A percentile compares a stretch with the other conserved stretches of the same genome.
phyloP scores from a whole-genome alignment of 1,140 invertebrate genomes.

The Dreissena rostriformis region DNA sequence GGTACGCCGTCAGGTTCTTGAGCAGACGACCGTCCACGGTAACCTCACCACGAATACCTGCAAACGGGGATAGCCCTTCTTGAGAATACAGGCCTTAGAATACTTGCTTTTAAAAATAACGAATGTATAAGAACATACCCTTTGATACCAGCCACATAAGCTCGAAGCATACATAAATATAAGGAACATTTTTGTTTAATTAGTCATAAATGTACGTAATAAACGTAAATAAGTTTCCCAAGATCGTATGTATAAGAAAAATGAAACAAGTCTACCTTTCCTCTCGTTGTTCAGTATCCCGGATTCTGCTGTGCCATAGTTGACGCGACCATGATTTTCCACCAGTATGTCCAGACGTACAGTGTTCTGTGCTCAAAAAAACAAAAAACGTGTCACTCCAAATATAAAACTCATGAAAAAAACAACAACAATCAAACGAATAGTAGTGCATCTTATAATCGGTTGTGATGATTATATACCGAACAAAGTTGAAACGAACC shows the following conservation, averaged over 20 bases:
- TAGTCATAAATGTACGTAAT: background rate
- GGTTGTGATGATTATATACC: no score
- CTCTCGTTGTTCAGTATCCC: slow-evolving; percentile 76
- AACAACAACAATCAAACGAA: no score
- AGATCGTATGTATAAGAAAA: background rate
- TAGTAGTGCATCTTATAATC: no score
- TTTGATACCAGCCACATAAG: background rate
- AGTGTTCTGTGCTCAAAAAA: background rate
- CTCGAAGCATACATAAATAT: background rate
- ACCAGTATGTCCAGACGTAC: slow-evolving; percentile 83
- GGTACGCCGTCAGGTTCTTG: slow-evolving; percentile 81
- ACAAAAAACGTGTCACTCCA: no score
- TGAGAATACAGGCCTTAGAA: background rate
- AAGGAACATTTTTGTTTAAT: background rate
- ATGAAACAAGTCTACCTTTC: slow-evolving; percentile 79
- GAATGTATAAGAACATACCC: background rate
- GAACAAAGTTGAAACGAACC: no score
- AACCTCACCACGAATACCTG: slow-evolving; percentile 81
- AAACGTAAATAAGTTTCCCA: background rate
- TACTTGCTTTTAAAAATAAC: background rate
- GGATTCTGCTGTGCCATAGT: slow-evolving; percentile 79
- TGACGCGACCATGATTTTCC: slow-evolving; percentile 84
- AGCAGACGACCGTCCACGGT: slow-evolving; percentile 79
- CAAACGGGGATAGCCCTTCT: slow-evolving; percentile 9
- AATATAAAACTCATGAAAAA: no score